Base-by-base conservation (phyloP, 1,140 invertebrate species). In the Heliconius nattereri region DNA sequence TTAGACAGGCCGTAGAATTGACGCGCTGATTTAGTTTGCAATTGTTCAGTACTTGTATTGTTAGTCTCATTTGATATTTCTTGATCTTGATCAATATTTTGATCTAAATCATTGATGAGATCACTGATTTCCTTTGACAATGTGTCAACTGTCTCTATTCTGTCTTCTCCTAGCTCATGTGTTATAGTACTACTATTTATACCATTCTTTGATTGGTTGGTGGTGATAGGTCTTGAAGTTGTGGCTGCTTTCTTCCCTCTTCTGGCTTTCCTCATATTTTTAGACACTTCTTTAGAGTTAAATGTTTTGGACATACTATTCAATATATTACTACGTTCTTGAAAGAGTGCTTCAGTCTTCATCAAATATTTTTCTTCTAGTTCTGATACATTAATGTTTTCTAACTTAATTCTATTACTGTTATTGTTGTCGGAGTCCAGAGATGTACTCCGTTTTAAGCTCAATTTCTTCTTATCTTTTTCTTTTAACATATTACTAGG, bases 361-460 rank as follows among this genome's bases (percentile, higher is more conserved):
- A 89, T 82, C 86, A 91, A 85, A 82, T 88, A 84, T 90, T 92
- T 94, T 80, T 91, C 90, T 89, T 93, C 93, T 87, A 91, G 85
- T 60, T 93, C 92, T 84, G 89, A 83, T 87, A 89, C 83, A 88
- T 91, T 91, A 89, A 93, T 90, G 90, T 89, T 89, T 75, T 91
- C 91, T 92, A 94, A 90, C 86, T 91, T 93, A 90, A 93, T 76
- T 81, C 91, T 94, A 94, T 93, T 94, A 93, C 91, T 92, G 93
- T 94, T 94, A 94, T 94, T 94, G 92, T 94, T 94, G 86, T 94
- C 93, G 73, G 93, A 94, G 83, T 94, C 93, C 90, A 94, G 87
- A 86, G 93, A 94, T 88, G 91, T 91, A 92, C 91, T 93, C 88
- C 92, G 88, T 90, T 92, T 92, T 91, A 94, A 94, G 93, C 93